Conservation (phyloP, 2,888 invertebrate species). For the Pristionchus exspectatus region DNA sequence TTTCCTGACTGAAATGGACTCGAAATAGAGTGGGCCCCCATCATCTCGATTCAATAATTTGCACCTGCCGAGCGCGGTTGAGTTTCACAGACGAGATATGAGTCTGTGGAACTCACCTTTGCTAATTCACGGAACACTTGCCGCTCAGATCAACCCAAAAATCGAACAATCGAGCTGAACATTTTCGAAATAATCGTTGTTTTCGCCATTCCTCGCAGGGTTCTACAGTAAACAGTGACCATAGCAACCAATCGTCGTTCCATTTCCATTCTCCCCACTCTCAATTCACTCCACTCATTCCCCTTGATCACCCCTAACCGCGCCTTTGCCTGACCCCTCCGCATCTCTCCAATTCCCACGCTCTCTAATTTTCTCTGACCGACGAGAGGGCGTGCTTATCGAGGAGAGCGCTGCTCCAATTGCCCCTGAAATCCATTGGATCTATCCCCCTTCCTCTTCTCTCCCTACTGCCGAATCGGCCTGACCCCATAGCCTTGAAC, state of each 20-base stretch:
- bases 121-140: too few species aligned
- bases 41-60: not conserved
- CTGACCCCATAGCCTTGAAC: slow-evolving; percentile 48
- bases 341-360: not conserved
- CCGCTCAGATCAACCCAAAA: too few species aligned
- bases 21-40: not conserved
- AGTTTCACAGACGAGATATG: not conserved
- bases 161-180: not conserved
- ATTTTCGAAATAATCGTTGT: not conserved
- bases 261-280: not conserved
- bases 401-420: not conserved
- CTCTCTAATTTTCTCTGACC: not conserved
- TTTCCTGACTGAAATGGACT: not conserved
- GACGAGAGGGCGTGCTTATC: not conserved
- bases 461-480: slow-evolving; percentile 2
- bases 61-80: not conserved
- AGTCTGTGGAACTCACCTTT: not conserved
- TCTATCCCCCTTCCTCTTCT: not conserved
- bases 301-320: not conserved
- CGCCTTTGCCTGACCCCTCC: not conserved
- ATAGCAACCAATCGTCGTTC: not conserved
- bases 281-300: slow-evolving; percentile 16
- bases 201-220: not conserved
- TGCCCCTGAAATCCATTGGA: slow-evolving; percentile 48
- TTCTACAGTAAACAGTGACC: not conserved